phyloP scores from a whole-genome alignment of 2,888 invertebrate genomes.

The Athrips mouffetella region DNA sequence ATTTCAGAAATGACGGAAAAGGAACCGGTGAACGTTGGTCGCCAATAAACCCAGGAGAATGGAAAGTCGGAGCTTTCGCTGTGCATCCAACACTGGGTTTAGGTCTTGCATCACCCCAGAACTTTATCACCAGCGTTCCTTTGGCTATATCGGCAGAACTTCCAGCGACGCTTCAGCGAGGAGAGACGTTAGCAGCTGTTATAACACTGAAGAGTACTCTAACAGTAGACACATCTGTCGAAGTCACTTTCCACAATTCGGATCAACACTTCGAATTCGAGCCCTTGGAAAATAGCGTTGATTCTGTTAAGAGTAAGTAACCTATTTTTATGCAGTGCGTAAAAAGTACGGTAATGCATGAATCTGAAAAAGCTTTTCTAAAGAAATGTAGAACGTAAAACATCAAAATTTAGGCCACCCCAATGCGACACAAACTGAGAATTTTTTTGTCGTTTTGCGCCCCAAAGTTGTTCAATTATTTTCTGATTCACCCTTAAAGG shows the following conservation, averaged over 20 bases:
- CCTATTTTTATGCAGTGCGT: background rate
- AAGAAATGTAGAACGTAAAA: too few species aligned
- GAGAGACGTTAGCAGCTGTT: conserved; percentile 93
- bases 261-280: conserved; percentile 89
- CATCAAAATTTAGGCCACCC: too few species aligned
- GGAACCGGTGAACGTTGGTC: conserved; percentile 62
- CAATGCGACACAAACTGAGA: too few species aligned
- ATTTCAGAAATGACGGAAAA: conserved; percentile 57
- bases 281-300: conserved; percentile 86
- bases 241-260: conserved; percentile 90
- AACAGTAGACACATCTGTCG: conserved; percentile 85
- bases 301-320: conserved; percentile 82
- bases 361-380: too few species aligned
- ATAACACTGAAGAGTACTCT: conserved; percentile 94
- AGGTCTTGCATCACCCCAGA: conserved; percentile 54
- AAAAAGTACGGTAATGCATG: background rate
- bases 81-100: conserved; percentile 66
- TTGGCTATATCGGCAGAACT: conserved; percentile 92
- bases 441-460: conserved; percentile 2
- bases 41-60: conserved; percentile 51
- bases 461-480: background rate
- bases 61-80: conserved; percentile 66
- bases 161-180: conserved; percentile 91
- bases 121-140: conserved; percentile 68
- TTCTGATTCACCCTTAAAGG: background rate